Evolutionary conservation across 2,113 vertebrate genomes (phyloP).

Genomic region (Mormyrus lacerda): DNA sequence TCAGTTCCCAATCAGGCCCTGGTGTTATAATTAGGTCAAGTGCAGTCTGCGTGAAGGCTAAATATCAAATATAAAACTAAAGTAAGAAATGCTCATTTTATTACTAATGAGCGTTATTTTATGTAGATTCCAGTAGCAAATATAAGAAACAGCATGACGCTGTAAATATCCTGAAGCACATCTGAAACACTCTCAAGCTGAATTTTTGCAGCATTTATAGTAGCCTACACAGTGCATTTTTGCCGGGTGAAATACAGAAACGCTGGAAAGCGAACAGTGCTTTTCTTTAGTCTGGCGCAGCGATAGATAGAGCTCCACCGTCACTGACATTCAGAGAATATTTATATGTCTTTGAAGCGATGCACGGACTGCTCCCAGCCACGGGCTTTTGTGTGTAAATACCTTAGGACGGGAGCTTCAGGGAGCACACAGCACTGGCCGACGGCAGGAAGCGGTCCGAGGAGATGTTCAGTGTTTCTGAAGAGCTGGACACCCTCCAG

Average conservation of each 20-base stretch:
- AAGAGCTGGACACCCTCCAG: conserved; percentile 11
- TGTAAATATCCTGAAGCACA: background rate
- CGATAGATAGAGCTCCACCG: background rate
- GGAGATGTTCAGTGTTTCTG: conserved; percentile 16
- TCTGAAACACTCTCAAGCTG: background rate
- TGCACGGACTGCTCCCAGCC: too few relatives aligned
- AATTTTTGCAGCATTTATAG: background rate
- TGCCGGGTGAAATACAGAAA: background rate
- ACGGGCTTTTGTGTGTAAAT: conserved; percentile 7
- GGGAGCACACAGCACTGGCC: conserved; percentile 6
- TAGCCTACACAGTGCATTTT: background rate
- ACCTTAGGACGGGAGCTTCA: background rate
- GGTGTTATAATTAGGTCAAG: background rate
- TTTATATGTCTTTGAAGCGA: background rate
- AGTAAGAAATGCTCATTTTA: background rate
- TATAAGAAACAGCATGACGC: background rate
- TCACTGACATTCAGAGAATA: background rate
- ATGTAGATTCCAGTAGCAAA: background rate
- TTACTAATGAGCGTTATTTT: background rate
- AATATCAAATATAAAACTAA: background rate
- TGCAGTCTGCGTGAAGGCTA: background rate
- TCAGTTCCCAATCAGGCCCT: background rate
- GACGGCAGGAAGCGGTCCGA: conserved; percentile 3
- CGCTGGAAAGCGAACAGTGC: background rate
- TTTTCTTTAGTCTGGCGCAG: background rate